Percentiles rank a stretch among this genome's conserved stretches.
Conservation (phyloP, 2,888 invertebrate species). For the Yponomeuta cagnagella region DNA sequence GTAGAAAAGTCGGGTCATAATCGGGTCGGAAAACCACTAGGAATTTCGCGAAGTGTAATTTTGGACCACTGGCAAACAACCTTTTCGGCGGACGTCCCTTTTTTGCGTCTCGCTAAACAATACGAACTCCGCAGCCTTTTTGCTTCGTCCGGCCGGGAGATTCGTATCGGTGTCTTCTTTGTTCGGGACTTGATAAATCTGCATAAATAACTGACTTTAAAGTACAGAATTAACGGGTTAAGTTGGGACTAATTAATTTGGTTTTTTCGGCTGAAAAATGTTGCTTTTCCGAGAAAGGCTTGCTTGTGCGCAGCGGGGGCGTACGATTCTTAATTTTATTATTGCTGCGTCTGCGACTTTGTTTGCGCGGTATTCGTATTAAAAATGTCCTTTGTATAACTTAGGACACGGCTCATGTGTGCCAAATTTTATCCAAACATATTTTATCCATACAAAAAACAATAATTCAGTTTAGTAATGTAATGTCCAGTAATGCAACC, state of each 20-base stretch:
- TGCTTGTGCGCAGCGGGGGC: too few species aligned
- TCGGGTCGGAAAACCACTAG: not conserved
- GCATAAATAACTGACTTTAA: not conserved
- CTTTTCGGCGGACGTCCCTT: not conserved
- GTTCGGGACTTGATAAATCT: not conserved
- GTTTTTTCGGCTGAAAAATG: not conserved
- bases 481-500: too few species aligned
- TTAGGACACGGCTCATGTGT: too few species aligned
- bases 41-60: not conserved
- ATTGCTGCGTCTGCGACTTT: too few species aligned
- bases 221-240: not conserved
- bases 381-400: too few species aligned
- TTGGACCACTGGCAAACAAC: not conserved
- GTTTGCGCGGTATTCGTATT: too few species aligned
- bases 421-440: too few species aligned
- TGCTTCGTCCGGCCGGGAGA: not conserved
- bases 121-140: not conserved
- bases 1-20: too few species aligned
- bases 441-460: too few species aligned
- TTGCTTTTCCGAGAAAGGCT: not conserved
- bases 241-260: not conserved
- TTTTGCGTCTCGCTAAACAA: not conserved
- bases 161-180: slow-evolving; percentile 1
- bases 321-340: too few species aligned
- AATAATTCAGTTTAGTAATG: too few species aligned